Conservation (phyloP, 2,797 vertebrate genomes). For the Poeciliopsis paucimaculata region DNA sequence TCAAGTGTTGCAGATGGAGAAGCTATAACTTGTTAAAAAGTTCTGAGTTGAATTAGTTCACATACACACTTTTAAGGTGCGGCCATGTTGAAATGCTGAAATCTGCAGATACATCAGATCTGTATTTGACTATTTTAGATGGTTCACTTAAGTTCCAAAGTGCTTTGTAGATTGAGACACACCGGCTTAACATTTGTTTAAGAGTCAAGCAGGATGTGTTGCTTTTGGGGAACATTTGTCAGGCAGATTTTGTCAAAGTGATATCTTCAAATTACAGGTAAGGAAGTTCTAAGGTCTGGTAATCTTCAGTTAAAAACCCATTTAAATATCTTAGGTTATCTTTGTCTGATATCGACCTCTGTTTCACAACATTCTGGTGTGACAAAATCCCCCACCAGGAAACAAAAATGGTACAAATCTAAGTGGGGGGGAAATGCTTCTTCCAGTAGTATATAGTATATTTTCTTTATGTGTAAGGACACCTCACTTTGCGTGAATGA, state of each 20-base stretch:
- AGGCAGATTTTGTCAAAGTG: background rate
- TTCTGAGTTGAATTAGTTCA: background rate
- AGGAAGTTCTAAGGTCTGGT: background rate
- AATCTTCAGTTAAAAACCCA: background rate
- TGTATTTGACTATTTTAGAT: background rate
- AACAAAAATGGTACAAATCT: background rate
- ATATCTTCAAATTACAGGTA: background rate
- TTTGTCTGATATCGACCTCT: background rate
- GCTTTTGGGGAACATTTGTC: background rate
- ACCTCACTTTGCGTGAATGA: constrained; percentile 71
- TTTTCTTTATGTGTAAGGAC: constrained; percentile 4
- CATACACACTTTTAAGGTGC: background rate
- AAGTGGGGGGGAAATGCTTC: background rate
- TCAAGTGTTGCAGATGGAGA: background rate
- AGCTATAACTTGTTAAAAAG: background rate
- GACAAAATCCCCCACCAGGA: background rate
- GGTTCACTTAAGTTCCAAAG: background rate
- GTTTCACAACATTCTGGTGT: background rate
- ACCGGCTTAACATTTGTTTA: background rate
- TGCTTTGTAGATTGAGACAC: background rate
- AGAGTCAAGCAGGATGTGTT: background rate
- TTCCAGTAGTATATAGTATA: background rate
- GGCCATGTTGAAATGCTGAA: background rate
- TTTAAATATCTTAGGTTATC: background rate
- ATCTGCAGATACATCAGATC: background rate